Base-by-base conservation (phyloP, 64 coral and sea anemone genomes). In the Stichodactyla mertensii region DNA sequence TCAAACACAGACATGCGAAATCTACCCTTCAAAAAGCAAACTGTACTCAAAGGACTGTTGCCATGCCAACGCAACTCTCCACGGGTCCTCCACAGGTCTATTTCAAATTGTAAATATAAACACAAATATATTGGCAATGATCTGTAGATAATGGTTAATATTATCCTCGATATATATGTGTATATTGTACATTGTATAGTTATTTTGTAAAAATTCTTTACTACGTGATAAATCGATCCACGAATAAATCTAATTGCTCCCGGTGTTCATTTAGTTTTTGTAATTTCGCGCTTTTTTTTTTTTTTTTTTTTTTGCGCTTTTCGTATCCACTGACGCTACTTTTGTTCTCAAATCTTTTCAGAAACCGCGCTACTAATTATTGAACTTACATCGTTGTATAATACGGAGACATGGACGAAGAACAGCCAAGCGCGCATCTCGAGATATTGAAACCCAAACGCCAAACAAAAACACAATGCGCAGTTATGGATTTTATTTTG, bases 151-250 rank as follows among this genome's bases (percentile, higher is more conserved):
- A 20, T 69, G 4, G 64, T 69, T 22, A 16, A 61, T 61, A 69
- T 69, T 22, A 69, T 69, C 64, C 20, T 69, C n/a, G 64, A 20
- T 22, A 69, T 58, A 58, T 9, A 69, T 69, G 26, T 69, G n/a
- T 23, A 69, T 22, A 69, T 67, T 67, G 64, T 67, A 67, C 64
- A 67, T 69, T 69, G 64, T 69, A 69, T 22, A 69, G 64, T 69
- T 69, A 69, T 69, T 69, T 69, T 69, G 64, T 69, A 69, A 24
- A 69, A 5, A 22, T 20, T 23, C 64, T 58, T 58, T 69, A 69
- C 19, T 20, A 24, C 19, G 64, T 20, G 19, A 67, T 67, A 67
- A 67, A 22, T 19, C 2, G n/a, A 69, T 69, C 9, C 7, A 69
- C n/a, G 6, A 69, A 69, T 69, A 69, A 69, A 69, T 69, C 19